Base-by-base conservation (phyloP, 2,797 vertebrate species). In the Dallia pectoralis region DNA sequence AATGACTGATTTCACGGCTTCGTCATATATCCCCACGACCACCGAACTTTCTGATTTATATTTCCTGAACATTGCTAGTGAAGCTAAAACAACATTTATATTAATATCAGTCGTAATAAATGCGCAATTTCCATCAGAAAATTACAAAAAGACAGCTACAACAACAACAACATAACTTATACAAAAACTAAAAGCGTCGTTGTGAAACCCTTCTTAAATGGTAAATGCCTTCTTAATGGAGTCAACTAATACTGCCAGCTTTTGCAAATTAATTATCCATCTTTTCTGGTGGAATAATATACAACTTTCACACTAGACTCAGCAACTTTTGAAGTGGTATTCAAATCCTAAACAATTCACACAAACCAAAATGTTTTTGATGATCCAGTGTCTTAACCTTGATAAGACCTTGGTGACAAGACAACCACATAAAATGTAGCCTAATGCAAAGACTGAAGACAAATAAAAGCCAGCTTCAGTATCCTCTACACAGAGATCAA, bases 401-500 rank as follows among this genome's bases (percentile, higher is more conserved):
- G 22, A 59, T 27, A 22, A 59, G 22, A 59, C 53, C n/a, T 59
- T 22, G 4, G 22, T 59, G n/a, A 59, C 1, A 59, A n/a, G n/a
- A n/a, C n/a, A n/a, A n/a, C n/a, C 9, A 59, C 25, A 22, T 16
- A 64, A 64, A 30, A 5, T 32, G 40, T 18, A 64, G 30, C 22
- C 22, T 27, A 27, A 59, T 59, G 53, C 53, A 64, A 63, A 63
- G 14, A 62, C 29, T 27, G 27, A 32, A 63, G 29, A 63, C 27
- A 33, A 63, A 15, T 32, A 62, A 40, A 6, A 1, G 36, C 36
- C 61, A 62, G 22, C 15, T 29, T n/a, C 53, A 9, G 53, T 32
- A 30, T 32, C 30, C 5, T 32, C 16, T 30, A 33, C 69, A 25
- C 44, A 64, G 49, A 79, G 84, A 89, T 88, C 87, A 86, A 89